A percentile compares a stretch with the other conserved stretches of the same genome.
Conservation (phyloP, 2,797 vertebrate genomes). For the Corythornis leucogaster region DNA sequence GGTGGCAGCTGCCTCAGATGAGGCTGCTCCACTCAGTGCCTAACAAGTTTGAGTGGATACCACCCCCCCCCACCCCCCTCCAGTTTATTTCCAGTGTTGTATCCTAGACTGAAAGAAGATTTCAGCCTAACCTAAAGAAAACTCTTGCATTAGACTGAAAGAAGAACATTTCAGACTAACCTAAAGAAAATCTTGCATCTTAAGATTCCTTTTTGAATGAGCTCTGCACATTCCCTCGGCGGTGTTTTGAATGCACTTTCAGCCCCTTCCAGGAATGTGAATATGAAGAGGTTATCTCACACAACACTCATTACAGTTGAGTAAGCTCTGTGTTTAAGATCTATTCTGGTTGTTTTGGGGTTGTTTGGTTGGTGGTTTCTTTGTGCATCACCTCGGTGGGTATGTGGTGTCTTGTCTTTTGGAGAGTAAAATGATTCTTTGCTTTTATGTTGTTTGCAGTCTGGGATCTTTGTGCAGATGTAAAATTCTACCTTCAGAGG, state of each 20-base stretch:
- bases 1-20: conserved; percentile 1
- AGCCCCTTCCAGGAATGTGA: conserved; percentile 71
- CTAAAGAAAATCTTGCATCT: conserved; percentile 71
- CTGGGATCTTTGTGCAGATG: neutral
- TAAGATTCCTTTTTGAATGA: conserved; percentile 74
- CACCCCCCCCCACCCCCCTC: neutral
- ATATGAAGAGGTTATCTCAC: conserved; percentile 73
- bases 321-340: conserved; percentile 65
- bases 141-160: conserved; percentile 28
- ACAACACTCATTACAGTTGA: conserved; percentile 72
- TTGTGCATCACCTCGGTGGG: neutral
- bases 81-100: conserved; percentile 58
- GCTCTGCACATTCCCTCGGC: conserved; percentile 70
- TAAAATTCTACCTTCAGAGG: neutral
- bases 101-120: neutral
- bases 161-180: conserved; percentile 67
- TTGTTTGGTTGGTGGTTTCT: too few relatives aligned
- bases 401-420: conserved; percentile 20
- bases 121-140: too few relatives aligned
- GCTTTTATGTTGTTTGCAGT: conserved; percentile 32
- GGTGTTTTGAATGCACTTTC: conserved; percentile 71
- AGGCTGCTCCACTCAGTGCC: conserved; percentile 12
- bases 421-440: neutral
- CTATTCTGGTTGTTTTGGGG: too few relatives aligned
- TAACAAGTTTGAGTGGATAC: conserved; percentile 54